Evolutionary conservation across 2,797 vertebrate genomes (phyloP).

Genomic region (Pseudomugil tenellus): DNA sequence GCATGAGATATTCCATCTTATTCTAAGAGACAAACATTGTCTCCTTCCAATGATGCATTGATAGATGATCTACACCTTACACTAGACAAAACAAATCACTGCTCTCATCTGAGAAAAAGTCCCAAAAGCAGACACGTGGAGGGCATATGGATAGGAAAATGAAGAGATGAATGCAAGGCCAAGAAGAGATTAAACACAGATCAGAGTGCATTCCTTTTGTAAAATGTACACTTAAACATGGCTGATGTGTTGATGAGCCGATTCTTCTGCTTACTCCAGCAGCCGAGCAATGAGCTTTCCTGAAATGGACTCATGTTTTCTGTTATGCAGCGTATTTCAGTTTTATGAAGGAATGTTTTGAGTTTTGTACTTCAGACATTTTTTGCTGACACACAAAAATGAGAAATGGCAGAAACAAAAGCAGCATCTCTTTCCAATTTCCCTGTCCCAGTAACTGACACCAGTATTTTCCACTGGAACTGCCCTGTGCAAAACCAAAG

Average conservation of each 20-base stretch:
- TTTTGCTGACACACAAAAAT: not conserved
- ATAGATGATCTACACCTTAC: constrained; percentile 17
- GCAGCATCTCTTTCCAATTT: not conserved
- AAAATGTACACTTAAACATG: not conserved
- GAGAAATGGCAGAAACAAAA: not conserved
- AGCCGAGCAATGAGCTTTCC: not conserved
- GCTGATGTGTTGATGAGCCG: not conserved
- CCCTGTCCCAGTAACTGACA: not conserved
- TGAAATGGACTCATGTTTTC: not conserved
- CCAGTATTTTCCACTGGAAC: constrained; percentile 4
- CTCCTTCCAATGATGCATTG: constrained; percentile 38
- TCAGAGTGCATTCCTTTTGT: constrained; percentile 19
- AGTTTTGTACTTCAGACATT: not conserved
- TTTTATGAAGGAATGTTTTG: not conserved
- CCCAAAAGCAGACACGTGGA: constrained; percentile 21
- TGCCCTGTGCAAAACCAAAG: not conserved
- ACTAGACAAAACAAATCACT: constrained; percentile 21
- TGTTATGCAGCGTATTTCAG: not conserved
- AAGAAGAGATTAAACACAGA: constrained; percentile 3
- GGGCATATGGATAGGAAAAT: constrained; percentile 9
- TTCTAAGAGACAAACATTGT: constrained; percentile 43
- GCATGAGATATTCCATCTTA: constrained; percentile 34
- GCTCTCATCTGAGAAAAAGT: constrained; percentile 24
- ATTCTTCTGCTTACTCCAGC: not conserved
- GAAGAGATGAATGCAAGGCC: not conserved